These are phyloP conservation scores for Charaxes varanes DNA, from an alignment of 1,140 invertebrate genomes.

Conservation along the genomic window DNA sequence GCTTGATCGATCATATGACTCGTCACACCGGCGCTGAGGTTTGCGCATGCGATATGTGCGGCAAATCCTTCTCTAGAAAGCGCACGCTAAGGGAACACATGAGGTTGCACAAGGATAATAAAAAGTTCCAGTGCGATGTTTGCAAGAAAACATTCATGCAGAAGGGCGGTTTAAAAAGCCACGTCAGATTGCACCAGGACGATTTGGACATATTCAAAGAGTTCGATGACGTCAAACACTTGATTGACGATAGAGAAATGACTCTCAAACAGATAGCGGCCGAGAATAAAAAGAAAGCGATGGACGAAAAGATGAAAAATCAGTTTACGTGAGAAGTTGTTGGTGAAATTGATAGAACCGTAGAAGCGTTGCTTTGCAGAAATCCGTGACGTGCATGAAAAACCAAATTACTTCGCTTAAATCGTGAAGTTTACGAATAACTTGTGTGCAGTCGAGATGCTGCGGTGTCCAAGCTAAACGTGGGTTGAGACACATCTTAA, in stretches of 20 bases:
- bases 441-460: no score
- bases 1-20: conserved; percentile 59
- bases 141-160: conserved; percentile 79
- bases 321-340: conserved; percentile 1
- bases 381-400: no score
- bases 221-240: conserved; percentile 63
- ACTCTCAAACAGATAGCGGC: conserved; percentile 58
- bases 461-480: no score
- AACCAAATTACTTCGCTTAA: no score
- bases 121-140: conserved; percentile 76
- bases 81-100: conserved; percentile 87
- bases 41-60: conserved; percentile 83
- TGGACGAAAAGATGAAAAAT: conserved; percentile 30
- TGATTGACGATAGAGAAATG: conserved; percentile 60
- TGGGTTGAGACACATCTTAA: no score
- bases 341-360: no score
- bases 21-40: conserved; percentile 50
- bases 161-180: conserved; percentile 63
- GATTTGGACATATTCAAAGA: conserved; percentile 66
- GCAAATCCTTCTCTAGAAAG: conserved; percentile 79
- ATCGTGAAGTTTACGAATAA: no score
- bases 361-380: no score
- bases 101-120: conserved; percentile 75
- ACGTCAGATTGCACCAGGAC: conserved; percentile 72
- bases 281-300: conserved; percentile 47